These are phyloP conservation scores for Ptyas mucosa DNA, from an alignment of 2,113 vertebrate species.

Conservation along the genomic window DNA sequence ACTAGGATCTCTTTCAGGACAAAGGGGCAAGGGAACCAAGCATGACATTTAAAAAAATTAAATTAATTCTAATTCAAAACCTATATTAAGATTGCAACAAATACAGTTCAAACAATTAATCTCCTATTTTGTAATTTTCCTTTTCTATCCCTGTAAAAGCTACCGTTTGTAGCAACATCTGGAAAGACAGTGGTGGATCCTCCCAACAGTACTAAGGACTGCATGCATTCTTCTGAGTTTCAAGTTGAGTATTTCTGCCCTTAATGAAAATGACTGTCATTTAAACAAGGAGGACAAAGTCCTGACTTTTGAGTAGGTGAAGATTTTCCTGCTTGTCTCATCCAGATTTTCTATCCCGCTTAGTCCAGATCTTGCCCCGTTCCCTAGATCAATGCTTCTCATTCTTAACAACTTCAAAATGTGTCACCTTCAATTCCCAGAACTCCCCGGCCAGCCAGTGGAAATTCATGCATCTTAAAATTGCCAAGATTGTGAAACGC, in stretches of 20 bases:
- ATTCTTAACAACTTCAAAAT: no score
- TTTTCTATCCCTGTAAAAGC: not conserved
- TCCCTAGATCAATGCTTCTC: not conserved
- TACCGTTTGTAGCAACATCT: not conserved
- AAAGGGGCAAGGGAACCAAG: not conserved
- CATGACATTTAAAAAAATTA: not conserved
- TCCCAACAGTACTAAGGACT: not conserved
- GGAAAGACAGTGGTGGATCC: not conserved
- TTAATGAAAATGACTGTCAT: not conserved
- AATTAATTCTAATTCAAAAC: not conserved
- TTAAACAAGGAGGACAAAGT: not conserved
- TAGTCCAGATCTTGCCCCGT: not conserved
- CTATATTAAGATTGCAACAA: not conserved
- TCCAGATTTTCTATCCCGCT: not conserved
- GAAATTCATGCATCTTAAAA: no score
- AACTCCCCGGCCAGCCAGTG: no score
- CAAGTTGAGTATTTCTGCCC: not conserved
- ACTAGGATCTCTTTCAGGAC: not conserved
- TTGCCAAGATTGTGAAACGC: no score
- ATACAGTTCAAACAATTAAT: not conserved
- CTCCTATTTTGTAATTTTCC: not conserved
- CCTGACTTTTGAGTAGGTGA: not conserved
- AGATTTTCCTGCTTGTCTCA: not conserved
- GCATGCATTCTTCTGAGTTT: not conserved
- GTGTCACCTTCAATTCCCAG: no score